Evolutionary conservation across 2,113 vertebrate species (phyloP).

Genomic region (Setophaga coronata): DNA sequence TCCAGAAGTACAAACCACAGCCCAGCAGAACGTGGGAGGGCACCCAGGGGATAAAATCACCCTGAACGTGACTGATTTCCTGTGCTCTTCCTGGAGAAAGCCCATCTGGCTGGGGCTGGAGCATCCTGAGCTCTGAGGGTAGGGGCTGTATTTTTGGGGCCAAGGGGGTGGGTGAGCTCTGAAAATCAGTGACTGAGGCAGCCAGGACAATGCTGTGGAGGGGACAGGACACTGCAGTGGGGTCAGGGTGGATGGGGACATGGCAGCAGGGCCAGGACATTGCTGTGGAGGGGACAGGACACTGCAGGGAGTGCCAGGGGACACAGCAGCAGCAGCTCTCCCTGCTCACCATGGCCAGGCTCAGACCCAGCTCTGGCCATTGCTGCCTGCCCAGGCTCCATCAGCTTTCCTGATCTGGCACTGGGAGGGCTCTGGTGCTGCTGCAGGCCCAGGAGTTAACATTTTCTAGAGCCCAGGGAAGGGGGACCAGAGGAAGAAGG

Average conservation of each 20-base stretch:
- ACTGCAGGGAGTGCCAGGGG: neutral
- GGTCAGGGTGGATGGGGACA: too few relatives aligned
- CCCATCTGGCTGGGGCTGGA: neutral
- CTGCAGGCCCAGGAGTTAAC: neutral
- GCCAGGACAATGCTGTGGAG: neutral
- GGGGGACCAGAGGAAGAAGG: neutral
- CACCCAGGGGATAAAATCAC: neutral
- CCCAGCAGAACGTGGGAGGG: neutral
- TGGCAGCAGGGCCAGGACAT: too few relatives aligned
- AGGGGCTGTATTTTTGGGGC: neutral
- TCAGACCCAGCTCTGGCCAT: neutral
- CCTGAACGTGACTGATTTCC: neutral
- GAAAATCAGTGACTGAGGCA: neutral
- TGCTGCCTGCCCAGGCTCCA: neutral
- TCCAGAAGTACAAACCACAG: neutral
- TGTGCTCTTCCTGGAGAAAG: neutral
- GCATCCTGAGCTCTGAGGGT: accelerated
- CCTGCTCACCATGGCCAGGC: neutral
- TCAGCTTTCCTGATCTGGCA: neutral
- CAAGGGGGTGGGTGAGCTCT: accelerated
- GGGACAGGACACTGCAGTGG: neutral
- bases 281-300: neutral
- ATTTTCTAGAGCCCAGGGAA: neutral
- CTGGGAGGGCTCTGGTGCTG: neutral
- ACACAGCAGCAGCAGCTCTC: neutral